phyloP scores from a whole-genome alignment of 2,113 vertebrate genomes.

The Smithornis capensis region DNA sequence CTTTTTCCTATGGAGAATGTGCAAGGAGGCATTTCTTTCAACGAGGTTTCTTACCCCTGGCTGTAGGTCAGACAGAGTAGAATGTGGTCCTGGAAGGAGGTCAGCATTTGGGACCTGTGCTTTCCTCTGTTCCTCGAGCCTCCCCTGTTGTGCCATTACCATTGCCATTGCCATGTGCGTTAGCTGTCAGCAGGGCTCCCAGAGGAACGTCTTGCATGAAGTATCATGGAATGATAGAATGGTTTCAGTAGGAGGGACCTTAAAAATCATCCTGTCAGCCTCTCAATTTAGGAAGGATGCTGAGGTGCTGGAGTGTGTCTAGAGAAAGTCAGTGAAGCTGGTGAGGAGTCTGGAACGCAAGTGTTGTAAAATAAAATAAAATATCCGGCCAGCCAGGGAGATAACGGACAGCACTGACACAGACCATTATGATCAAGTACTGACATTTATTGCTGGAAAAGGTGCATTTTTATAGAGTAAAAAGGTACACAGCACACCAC shows the following conservation, averaged over 20 bases:
- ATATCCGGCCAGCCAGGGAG: too few relatives aligned
- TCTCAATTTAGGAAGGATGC: too few relatives aligned
- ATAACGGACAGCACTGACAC: too few relatives aligned
- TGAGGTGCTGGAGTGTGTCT: too few relatives aligned
- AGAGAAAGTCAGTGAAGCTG: too few relatives aligned
- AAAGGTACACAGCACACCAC: too few relatives aligned
- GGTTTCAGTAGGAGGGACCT: background rate
- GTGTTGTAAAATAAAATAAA: too few relatives aligned
- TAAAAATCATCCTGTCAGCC: background rate
- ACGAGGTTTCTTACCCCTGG: background rate
- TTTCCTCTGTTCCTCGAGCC: background rate
- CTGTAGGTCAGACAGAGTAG: background rate
- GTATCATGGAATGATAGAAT: background rate
- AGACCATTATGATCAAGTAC: too few relatives aligned
- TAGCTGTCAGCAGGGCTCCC: background rate
- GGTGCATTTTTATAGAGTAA: too few relatives aligned
- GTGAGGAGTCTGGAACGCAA: too few relatives aligned
- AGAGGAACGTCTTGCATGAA: background rate
- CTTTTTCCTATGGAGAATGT: background rate
- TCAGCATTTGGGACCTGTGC: background rate
- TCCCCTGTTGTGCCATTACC: background rate
- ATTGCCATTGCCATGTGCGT: rapidly evolving
- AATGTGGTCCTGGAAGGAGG: background rate
- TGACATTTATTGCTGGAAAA: too few relatives aligned
- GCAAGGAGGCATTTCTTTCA: background rate